Base-by-base conservation (phyloP, 2,888 invertebrate genomes). In the Lathronympha strigana region DNA sequence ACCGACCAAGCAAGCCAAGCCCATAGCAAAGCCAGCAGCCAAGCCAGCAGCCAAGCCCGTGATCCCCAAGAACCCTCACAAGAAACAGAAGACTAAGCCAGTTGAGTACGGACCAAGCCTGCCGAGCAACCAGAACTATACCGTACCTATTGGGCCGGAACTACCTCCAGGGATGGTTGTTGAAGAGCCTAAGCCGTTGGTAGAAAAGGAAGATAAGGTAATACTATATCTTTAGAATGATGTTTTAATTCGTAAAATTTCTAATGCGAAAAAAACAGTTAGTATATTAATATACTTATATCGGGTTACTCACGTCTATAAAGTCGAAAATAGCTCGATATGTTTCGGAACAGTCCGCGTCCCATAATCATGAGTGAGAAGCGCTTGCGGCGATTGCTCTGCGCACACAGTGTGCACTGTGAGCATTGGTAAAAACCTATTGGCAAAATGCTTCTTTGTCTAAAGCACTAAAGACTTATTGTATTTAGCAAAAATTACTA, bases 111-210 rank as follows among this genome's bases (percentile, higher is more conserved):
- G 91, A 4, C 91, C 90, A 1, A 74, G 79, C 0, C 71, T 90
- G 61, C 90, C 90, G 1, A 81, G 84, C 0, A 85, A 80, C 50
- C 79, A 82, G 63, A 82, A 86, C 53, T 90, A 91, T 60, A 76
- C 80, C 0, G 69, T 76, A 1, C 89, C 91, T 0, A 90, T 91
- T 45, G 92, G 91, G 5, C 91, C 91, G 0, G 90, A 90, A 66
- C 71, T 91, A 28, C 90, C 91, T 4, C 78, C 83, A 0, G 76
- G 75, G 9, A 36, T 81, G 43, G 50, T 74, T 19, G 58, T 63
- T 1, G 73, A 68, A 58, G 72, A 76, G 6, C 67, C 71, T 2
- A n/a, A n/a, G 76, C 77, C 6, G 8, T 74, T 73, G 11, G 21
- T 57, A 1, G 23, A 45, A 15, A 47, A 50, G 8, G 50, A 53